A percentile compares a stretch with the other conserved stretches of the same genome.
Conservation (phyloP, 2,113 vertebrate genomes). For the Epinephelus fuscoguttatus region DNA sequence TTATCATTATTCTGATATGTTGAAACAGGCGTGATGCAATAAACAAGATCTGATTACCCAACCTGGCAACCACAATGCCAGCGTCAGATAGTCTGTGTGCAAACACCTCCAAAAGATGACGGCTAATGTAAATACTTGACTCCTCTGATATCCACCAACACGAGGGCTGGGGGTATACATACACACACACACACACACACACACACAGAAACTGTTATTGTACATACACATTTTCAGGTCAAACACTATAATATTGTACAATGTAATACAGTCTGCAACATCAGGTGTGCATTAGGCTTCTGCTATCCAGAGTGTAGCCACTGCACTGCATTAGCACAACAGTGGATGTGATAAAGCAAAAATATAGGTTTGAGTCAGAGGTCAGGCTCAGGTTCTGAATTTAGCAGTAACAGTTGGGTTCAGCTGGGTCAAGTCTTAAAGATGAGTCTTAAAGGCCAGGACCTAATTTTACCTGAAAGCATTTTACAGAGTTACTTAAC, state of each 20-base stretch:
- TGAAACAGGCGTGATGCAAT: constrained; percentile 82
- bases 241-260: neutral
- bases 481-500: neutral
- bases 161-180: constrained; percentile 20
- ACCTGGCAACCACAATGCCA: constrained; percentile 72
- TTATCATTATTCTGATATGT: constrained; percentile 81
- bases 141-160: constrained; percentile 58
- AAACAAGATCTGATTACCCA: constrained; percentile 84
- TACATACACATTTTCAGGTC: neutral
- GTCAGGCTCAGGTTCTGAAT: neutral
- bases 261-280: neutral
- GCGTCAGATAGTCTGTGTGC: constrained; percentile 69
- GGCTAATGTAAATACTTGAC: constrained; percentile 77
- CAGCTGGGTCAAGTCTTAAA: neutral
- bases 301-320: neutral
- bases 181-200: constrained; percentile 15
- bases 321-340: neutral
- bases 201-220: constrained; percentile 11
- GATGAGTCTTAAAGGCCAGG: too few species aligned
- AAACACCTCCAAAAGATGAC: constrained; percentile 76
- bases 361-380: neutral
- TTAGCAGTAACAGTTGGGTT: neutral
- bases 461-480: neutral
- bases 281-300: neutral
- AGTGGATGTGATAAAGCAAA: neutral